phyloP scores from a whole-genome alignment of 2,888 invertebrate genomes.

The Germaria angustata region DNA sequence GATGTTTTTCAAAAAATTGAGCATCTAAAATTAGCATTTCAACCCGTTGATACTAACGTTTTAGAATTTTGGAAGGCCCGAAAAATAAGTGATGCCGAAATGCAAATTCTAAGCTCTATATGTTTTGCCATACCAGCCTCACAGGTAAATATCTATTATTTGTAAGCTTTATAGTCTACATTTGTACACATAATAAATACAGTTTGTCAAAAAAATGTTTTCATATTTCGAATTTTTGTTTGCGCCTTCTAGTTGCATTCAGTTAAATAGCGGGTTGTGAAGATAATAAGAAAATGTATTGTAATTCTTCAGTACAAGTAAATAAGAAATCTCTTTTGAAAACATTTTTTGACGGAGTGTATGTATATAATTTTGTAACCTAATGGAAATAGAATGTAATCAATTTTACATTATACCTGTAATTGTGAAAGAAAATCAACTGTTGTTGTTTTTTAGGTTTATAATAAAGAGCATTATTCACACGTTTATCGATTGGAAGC shows the following conservation, averaged over 20 bases:
- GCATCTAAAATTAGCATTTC: slow-evolving; percentile 19
- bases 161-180: neutral
- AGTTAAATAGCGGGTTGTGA: too few relatives aligned
- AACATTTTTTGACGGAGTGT: neutral
- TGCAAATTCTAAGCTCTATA: slow-evolving; percentile 32
- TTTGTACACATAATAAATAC: too few relatives aligned
- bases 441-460: slow-evolving; percentile 20
- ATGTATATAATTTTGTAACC: too few relatives aligned
- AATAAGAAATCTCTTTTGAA: neutral
- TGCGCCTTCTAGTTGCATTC: too few relatives aligned
- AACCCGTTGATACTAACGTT: slow-evolving; percentile 46
- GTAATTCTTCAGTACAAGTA: too few relatives aligned
- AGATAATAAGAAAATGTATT: too few relatives aligned
- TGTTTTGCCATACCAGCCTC: slow-evolving; percentile 54
- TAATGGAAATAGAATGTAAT: too few relatives aligned
- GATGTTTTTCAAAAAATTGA: slow-evolving; percentile 31
- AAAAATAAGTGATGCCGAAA: slow-evolving; percentile 30
- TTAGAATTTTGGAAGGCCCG: slow-evolving; percentile 26
- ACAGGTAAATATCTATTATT: slow-evolving; percentile 20
- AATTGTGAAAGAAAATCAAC: too few relatives aligned
- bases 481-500: neutral
- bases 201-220: too few relatives aligned
- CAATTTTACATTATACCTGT: too few relatives aligned
- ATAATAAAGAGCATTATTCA: slow-evolving; percentile 35
- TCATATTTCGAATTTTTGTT: too few relatives aligned